Evolutionary conservation across 2,888 invertebrate species (phyloP).

Genomic region (Xanthia icteritia): DNA sequence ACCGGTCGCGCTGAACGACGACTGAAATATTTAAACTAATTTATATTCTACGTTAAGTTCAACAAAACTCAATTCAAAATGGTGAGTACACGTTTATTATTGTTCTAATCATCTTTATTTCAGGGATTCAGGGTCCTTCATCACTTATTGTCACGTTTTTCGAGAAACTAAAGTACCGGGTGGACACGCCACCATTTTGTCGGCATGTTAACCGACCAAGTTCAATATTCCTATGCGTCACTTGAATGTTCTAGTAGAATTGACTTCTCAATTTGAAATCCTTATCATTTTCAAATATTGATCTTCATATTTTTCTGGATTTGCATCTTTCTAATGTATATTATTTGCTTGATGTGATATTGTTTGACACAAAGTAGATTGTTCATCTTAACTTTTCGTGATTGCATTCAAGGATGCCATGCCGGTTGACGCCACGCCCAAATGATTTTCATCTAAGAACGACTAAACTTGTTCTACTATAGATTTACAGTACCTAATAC

Average conservation of each 20-base stretch:
- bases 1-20: slow-evolving; percentile 91
- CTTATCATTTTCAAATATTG: slow-evolving; percentile 39
- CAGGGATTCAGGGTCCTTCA: slow-evolving; percentile 24
- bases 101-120: slow-evolving; percentile 43
- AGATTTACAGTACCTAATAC: not conserved
- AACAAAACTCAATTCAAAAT: slow-evolving; percentile 88
- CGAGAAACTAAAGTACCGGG: slow-evolving; percentile 71
- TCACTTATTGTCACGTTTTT: slow-evolving; percentile 51
- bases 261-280: slow-evolving; percentile 30
- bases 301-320: slow-evolving; percentile 44
- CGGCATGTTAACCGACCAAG: slow-evolving; percentile 71
- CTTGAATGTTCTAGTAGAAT: slow-evolving; percentile 20
- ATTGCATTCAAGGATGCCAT: slow-evolving; percentile 67
- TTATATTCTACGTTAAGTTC: slow-evolving; percentile 87
- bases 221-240: slow-evolving; percentile 44
- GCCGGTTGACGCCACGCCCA: slow-evolving; percentile 63
- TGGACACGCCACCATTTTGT: slow-evolving; percentile 87
- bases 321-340: slow-evolving; percentile 54
- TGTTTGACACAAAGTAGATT: slow-evolving; percentile 55
- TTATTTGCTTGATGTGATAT: slow-evolving; percentile 56
- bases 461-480: not conserved
- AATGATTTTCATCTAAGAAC: slow-evolving; percentile 4
- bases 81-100: slow-evolving; percentile 80
- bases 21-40: slow-evolving; percentile 84
- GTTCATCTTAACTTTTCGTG: slow-evolving; percentile 41